Base-by-base conservation (phyloP, 2,888 invertebrate genomes). In the Drepanosiphum platanoidis region DNA sequence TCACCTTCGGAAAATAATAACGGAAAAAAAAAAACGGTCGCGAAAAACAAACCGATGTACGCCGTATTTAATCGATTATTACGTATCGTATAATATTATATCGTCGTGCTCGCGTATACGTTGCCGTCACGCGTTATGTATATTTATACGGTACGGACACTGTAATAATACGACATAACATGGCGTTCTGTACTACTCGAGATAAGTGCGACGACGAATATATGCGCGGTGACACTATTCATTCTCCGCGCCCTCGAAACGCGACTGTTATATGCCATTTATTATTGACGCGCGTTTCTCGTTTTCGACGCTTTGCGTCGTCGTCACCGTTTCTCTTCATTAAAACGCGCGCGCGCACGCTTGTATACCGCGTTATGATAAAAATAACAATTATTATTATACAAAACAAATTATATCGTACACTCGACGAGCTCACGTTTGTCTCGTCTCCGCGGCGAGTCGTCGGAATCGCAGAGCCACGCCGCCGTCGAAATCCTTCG, bases 251-350 rank as follows among this genome's bases (percentile, higher is more conserved):
- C 64, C 27, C 36, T 77, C 15, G 58, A 58, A 52, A 46, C 32
- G n/a, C 36, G 22, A n/a, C 8, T n/a, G 27, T 61, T 8, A 7
- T 27, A 77, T 30, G 61, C 15, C 27, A 77, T 77, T 77, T 77
- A 61, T 77, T 77, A 77, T 77, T 77, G 36, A 77, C 36, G 36
- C 13, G 32, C 27, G 7, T 39, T 61, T 61, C 36, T 77, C 77
- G 36, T 77, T 61, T 61, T 15, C 9, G 61, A 61, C 27, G 32
- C 52, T 15, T 32, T 22, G 9, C 22, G 32, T 74, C 52, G 32
- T 52, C 32, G 32, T 3, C 8, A 32, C 42, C 5, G 32, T 74
- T 74, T 52, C 32, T 34, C 46, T 74, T 32, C 52, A 52, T 52
- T 61, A 58, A 75, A 34, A 52, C 5, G 8, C 61, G 61, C 0